A percentile compares a stretch with the other conserved stretches of the same genome.
Evolutionary conservation across 2,888 invertebrate genomes (phyloP).

Genomic region (Hylaea fasciaria): DNA sequence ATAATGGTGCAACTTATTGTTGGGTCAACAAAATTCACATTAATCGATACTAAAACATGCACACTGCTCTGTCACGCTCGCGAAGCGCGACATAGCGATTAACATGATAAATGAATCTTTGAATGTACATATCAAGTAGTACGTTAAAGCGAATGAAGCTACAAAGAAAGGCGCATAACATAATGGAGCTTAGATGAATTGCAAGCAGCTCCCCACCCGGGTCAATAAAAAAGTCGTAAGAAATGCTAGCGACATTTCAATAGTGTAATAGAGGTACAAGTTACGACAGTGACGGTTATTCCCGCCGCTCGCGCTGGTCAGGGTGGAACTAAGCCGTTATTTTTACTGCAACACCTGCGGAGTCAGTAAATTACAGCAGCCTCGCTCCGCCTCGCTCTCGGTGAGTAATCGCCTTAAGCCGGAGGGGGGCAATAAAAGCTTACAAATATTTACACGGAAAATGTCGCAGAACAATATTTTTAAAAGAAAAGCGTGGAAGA

Average conservation of each 20-base stretch:
- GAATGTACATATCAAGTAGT: neutral
- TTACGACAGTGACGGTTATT: slow-evolving; percentile 48
- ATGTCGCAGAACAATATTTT: slow-evolving; percentile 44
- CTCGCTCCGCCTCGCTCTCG: slow-evolving; percentile 37
- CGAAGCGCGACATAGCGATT: slow-evolving; percentile 5
- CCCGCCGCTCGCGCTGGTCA: slow-evolving; percentile 47
- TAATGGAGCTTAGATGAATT: slow-evolving; percentile 8
- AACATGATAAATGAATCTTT: neutral
- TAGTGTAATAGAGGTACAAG: slow-evolving; percentile 44
- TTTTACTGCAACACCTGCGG: slow-evolving; percentile 64
- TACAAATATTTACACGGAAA: slow-evolving; percentile 53
- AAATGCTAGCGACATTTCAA: slow-evolving; percentile 44
- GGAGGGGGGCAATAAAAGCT: slow-evolving; percentile 50
- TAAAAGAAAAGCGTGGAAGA: slow-evolving; percentile 21
- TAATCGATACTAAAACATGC: slow-evolving; percentile 23
- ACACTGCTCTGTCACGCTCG: slow-evolving; percentile 4
- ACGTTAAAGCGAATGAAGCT: neutral
- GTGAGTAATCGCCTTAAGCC: slow-evolving; percentile 50
- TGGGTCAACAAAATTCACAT: slow-evolving; percentile 31
- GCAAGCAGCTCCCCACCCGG: slow-evolving; percentile 8
- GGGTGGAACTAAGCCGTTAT: slow-evolving; percentile 46
- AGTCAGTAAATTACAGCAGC: slow-evolving; percentile 54
- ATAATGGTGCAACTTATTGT: slow-evolving; percentile 25
- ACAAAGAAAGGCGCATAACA: slow-evolving; percentile 7
- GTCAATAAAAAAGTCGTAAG: slow-evolving; percentile 38